phyloP scores from a whole-genome alignment of 2,113 vertebrate species.

The Oreochromis tanganicae region DNA sequence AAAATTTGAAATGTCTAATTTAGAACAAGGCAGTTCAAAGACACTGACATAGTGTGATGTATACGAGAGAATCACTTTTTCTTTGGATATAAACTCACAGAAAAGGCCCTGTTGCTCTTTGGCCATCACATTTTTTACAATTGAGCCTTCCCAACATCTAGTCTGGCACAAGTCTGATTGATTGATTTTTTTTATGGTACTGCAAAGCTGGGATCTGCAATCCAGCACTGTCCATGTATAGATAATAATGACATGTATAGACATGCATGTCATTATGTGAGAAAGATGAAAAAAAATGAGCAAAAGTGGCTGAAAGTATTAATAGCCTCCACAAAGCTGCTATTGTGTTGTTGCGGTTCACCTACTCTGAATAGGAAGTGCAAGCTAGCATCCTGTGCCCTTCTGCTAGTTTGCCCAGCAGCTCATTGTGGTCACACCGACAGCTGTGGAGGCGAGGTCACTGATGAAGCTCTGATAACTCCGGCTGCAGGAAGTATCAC shows the following conservation, averaged over 20 bases:
- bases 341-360: background rate
- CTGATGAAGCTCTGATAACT: slow-evolving; percentile 33
- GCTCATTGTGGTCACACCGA: slow-evolving; percentile 39
- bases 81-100: background rate
- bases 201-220: background rate
- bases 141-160: background rate
- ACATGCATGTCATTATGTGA: background rate
- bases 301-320: background rate
- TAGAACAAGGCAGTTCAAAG: background rate
- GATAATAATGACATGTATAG: background rate
- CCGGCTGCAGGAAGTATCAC: slow-evolving; percentile 28
- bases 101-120: background rate
- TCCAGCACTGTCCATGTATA: background rate
- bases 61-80: fast-evolving
- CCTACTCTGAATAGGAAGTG: background rate
- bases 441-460: slow-evolving; percentile 15
- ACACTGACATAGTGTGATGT: background rate
- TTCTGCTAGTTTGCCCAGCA: slow-evolving; percentile 3
- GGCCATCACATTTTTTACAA: background rate
- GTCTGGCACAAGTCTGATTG: background rate
- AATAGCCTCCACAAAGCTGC: background rate
- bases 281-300: background rate
- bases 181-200: background rate
- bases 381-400: background rate
- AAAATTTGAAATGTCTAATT: no score